Percentiles rank a stretch among this genome's conserved stretches.
Evolutionary conservation across 2,797 vertebrate species (phyloP).

Genomic region (Sebastes elongatus): DNA sequence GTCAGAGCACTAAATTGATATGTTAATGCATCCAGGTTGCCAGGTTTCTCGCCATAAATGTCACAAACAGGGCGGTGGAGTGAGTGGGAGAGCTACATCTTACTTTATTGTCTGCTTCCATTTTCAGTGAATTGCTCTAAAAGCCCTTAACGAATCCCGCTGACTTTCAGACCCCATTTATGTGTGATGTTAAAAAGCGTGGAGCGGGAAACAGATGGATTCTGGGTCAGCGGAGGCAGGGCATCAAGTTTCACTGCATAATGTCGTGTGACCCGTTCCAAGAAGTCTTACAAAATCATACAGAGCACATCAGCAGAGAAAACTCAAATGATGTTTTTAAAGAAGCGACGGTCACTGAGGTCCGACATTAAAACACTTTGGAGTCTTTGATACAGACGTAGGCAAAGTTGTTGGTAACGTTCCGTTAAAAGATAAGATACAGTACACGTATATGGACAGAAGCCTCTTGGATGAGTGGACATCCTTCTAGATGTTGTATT

Average conservation of each 20-base stretch:
- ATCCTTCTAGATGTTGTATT: too few species aligned
- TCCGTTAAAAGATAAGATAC: neutral
- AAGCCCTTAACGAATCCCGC: slow-evolving; percentile 40
- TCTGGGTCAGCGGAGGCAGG: slow-evolving; percentile 13
- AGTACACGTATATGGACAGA: neutral
- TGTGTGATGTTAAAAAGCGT: slow-evolving; percentile 12
- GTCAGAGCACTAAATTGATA: slow-evolving; percentile 16
- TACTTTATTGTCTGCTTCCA: slow-evolving; percentile 38
- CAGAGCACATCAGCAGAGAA: neutral
- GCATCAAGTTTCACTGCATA: neutral
- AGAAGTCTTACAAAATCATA: neutral
- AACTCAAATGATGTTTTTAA: neutral
- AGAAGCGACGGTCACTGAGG: neutral
- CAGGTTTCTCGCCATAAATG: slow-evolving; percentile 32
- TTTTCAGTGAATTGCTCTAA: slow-evolving; percentile 43
- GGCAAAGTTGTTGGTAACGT: too few species aligned
- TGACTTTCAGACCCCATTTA: slow-evolving; percentile 33
- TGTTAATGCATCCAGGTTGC: slow-evolving; percentile 23
- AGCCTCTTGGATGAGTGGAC: neutral
- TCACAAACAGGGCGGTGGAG: slow-evolving; percentile 19
- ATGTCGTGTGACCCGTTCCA: neutral
- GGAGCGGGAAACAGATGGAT: slow-evolving; percentile 11
- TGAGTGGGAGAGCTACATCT: slow-evolving; percentile 6
- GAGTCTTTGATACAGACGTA: neutral
- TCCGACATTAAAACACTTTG: neutral